Evolutionary conservation across 2,113 vertebrate genomes (phyloP).

Genomic region (Cisticola juncidis): DNA sequence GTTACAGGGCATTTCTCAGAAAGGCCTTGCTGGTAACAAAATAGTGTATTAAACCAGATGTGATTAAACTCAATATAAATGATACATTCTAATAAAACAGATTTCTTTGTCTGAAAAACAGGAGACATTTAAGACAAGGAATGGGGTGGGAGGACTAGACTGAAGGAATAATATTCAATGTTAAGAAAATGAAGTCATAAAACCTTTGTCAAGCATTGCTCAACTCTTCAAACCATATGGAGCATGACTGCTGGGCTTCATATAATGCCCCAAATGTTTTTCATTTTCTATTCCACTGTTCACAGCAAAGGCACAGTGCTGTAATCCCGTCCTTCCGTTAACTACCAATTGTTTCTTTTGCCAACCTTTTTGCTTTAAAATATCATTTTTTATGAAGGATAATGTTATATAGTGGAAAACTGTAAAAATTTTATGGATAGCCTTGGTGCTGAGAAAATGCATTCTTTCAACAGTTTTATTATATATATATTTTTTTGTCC

Average conservation of each 20-base stretch:
- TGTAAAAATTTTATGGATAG: constrained; percentile 71
- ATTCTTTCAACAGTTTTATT: constrained; percentile 73
- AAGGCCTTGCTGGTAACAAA: background rate
- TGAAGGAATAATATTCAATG: constrained; percentile 57
- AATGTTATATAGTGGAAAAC: constrained; percentile 72
- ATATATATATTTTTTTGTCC: constrained; percentile 59
- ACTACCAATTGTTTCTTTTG: constrained; percentile 65
- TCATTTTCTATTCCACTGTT: constrained; percentile 54
- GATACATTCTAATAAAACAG: background rate
- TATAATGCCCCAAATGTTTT: constrained; percentile 59
- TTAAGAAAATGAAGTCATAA: constrained; percentile 68
- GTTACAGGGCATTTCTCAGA: background rate
- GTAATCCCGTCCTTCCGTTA: constrained; percentile 60
- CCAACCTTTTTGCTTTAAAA: constrained; percentile 75
- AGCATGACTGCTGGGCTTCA: constrained; percentile 59
- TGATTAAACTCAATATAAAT: constrained; percentile 20
- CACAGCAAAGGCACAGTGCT: constrained; percentile 23
- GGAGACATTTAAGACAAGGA: constrained; percentile 35
- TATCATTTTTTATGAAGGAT: constrained; percentile 74
- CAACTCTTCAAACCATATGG: constrained; percentile 62
- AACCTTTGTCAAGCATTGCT: constrained; percentile 61
- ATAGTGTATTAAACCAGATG: background rate
- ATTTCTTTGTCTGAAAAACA: constrained; percentile 38
- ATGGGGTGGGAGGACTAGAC: constrained; percentile 1
- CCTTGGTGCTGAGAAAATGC: constrained; percentile 66